Percentiles rank a stretch among this genome's conserved stretches.
These are phyloP conservation scores for Thereva unica DNA, from an alignment of 2,888 invertebrate species.

Conservation along the genomic window DNA sequence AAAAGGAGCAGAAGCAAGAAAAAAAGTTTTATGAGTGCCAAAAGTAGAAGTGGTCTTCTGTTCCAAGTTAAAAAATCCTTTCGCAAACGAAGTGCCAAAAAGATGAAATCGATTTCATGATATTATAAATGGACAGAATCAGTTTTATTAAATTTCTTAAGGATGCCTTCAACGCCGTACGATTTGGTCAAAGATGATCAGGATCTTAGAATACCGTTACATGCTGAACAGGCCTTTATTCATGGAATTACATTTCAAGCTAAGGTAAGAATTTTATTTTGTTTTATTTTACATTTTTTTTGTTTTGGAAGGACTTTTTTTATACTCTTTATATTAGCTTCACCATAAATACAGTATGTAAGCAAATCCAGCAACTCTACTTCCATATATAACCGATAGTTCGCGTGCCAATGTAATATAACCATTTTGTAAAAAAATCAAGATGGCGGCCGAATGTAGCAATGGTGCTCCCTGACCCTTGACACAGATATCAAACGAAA, in stretches of 20 bases:
- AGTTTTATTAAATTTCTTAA: slow-evolving; percentile 60
- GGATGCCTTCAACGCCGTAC: slow-evolving; percentile 87
- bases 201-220: slow-evolving; percentile 93
- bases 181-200: slow-evolving; percentile 95
- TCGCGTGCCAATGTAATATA: no score
- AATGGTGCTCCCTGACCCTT: no score
- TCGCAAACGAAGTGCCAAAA: slow-evolving; percentile 57
- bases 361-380: no score
- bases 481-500: no score
- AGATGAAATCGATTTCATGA: slow-evolving; percentile 60
- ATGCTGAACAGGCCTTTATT: slow-evolving; percentile 92
- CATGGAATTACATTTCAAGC: slow-evolving; percentile 96
- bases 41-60: slow-evolving; percentile 52
- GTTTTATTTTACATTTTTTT: neutral
- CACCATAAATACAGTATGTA: no score
- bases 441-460: no score
- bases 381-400: no score
- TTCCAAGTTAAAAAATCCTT: slow-evolving; percentile 56
- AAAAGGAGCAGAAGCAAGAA: slow-evolving; percentile 2
- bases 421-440: no score
- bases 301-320: no score
- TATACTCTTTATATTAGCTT: no score
- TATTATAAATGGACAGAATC: slow-evolving; percentile 60
- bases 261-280: slow-evolving; percentile 71
- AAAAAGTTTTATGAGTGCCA: slow-evolving; percentile 54